Percentiles rank a stretch among this genome's conserved stretches.
Conservation (phyloP, 2,113 vertebrate genomes). For the Brienomyrus longianalis region DNA sequence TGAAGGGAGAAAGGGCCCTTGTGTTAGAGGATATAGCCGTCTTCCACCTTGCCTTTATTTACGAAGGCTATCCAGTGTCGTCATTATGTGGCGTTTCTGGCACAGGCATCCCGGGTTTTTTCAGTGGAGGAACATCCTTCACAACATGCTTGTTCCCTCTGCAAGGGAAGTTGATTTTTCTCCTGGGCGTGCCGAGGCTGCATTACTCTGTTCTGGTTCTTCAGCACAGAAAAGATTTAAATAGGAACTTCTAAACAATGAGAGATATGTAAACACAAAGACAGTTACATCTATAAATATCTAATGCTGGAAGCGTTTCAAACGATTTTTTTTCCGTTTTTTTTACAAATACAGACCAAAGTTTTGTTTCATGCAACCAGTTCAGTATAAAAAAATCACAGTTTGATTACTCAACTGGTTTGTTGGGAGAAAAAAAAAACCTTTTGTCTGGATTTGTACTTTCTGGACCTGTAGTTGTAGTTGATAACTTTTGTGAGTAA, state of each 20-base stretch:
- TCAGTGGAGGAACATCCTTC: neutral
- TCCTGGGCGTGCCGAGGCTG: neutral
- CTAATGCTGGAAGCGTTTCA: neutral
- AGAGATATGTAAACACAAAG: neutral
- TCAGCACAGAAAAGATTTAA: neutral
- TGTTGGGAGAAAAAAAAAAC: too few relatives aligned
- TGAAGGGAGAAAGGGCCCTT: neutral
- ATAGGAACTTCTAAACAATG: conserved; percentile 9
- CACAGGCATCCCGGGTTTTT: neutral
- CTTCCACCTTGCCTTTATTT: neutral
- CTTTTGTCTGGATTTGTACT: too few relatives aligned
- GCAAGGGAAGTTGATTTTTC: neutral
- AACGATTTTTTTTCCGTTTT: too few relatives aligned
- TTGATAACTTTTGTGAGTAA: too few relatives aligned
- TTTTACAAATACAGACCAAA: too few relatives aligned
- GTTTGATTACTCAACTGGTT: too few relatives aligned
- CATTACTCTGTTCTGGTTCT: neutral
- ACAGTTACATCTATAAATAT: neutral
- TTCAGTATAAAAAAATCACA: too few relatives aligned
- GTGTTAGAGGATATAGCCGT: neutral
- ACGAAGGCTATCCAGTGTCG: neutral
- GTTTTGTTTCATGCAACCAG: too few relatives aligned
- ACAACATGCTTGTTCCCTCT: neutral
- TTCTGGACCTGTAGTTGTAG: too few relatives aligned
- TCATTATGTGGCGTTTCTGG: neutral